Evolutionary conservation across 1,140 invertebrate genomes (phyloP).

Genomic region (Drosophila quadrilineata): DNA sequence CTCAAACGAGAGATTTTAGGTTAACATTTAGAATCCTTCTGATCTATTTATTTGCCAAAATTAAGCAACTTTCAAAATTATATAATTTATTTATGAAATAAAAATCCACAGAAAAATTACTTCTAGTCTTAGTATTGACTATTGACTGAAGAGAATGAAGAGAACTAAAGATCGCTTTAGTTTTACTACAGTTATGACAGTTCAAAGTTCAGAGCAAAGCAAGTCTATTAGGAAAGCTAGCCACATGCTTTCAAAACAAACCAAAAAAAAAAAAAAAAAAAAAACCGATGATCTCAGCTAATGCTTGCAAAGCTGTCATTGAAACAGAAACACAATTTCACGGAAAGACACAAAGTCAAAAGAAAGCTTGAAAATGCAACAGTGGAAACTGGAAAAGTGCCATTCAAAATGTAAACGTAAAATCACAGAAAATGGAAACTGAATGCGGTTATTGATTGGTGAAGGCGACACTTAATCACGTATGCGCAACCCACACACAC

Average conservation of each 20-base stretch:
- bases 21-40: too few relatives aligned
- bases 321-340: constrained; percentile 15
- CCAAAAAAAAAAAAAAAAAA: too few relatives aligned
- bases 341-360: not conserved
- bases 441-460: constrained; percentile 30
- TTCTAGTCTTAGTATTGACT: too few relatives aligned
- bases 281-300: not conserved
- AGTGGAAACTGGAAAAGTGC: constrained; percentile 44
- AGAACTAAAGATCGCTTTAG: too few relatives aligned
- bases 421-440: constrained; percentile 37
- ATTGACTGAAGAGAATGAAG: too few relatives aligned
- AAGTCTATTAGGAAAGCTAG: constrained; percentile 10
- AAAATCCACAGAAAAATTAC: too few relatives aligned
- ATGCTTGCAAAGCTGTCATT: constrained; percentile 14
- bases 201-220: not conserved
- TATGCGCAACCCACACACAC: constrained; percentile 37
- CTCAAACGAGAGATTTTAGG: too few relatives aligned
- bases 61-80: too few relatives aligned
- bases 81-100: too few relatives aligned
- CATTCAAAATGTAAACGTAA: constrained; percentile 16
- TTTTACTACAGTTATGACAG: not conserved
- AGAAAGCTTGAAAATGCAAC: not conserved
- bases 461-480: constrained; percentile 35
- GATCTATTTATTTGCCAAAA: too few relatives aligned
- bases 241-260: not conserved